Evolutionary conservation across 1,140 invertebrate species (phyloP).

Genomic region (Reticulitermes speratus): DNA sequence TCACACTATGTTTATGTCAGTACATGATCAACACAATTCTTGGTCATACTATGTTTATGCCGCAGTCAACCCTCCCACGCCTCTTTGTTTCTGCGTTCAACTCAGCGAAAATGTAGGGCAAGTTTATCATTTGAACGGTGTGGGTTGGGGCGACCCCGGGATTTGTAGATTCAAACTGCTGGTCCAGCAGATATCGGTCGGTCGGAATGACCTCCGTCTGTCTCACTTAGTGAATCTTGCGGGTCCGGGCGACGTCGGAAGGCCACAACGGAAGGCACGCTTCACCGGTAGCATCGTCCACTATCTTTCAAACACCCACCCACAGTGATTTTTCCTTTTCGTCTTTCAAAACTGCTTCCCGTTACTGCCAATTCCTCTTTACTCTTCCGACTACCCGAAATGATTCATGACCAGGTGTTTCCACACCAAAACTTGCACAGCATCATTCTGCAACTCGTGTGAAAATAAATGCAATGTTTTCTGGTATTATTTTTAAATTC

Average conservation of each 20-base stretch:
- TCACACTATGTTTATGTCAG: no score
- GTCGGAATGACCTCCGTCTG: neutral
- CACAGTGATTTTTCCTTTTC: neutral
- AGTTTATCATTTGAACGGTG: neutral
- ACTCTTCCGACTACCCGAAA: neutral
- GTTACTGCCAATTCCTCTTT: neutral
- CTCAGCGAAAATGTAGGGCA: slow-evolving; percentile 4
- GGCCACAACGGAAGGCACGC: neutral
- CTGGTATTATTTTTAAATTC: no score
- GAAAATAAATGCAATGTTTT: no score
- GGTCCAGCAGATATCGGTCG: slow-evolving; percentile 9
- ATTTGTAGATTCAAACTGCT: slow-evolving; percentile 8
- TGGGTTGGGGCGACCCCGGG: neutral
- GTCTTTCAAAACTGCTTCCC: neutral
- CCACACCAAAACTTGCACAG: neutral
- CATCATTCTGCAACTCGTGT: no score
- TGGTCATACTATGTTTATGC: neutral
- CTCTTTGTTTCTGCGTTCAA: neutral
- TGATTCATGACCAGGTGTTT: neutral
- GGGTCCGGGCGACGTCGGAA: neutral
- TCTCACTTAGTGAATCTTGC: neutral
- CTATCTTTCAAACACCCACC: neutral
- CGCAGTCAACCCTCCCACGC: neutral
- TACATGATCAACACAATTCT: no score
- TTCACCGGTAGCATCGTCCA: neutral